phyloP scores from a whole-genome alignment of 2,888 invertebrate species.

The Lasioglossum morio region DNA sequence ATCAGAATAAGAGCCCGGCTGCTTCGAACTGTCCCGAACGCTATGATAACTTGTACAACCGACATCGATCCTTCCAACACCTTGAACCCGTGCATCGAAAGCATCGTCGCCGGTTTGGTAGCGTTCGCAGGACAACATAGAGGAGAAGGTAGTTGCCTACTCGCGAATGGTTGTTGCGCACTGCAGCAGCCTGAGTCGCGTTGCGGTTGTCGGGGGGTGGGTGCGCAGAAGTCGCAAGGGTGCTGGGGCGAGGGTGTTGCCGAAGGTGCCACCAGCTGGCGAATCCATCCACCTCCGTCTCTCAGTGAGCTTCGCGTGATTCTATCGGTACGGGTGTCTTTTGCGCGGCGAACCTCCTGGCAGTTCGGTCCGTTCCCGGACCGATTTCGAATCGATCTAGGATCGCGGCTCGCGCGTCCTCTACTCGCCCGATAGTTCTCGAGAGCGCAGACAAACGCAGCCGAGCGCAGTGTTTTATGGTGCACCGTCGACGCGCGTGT shows the following conservation, averaged over 20 bases:
- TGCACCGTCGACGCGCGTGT: slow-evolving; percentile 4
- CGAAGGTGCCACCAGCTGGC: slow-evolving; percentile 1
- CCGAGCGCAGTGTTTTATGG: background rate
- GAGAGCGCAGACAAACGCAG: background rate
- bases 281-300: slow-evolving; percentile 45
- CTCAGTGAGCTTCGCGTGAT: slow-evolving; percentile 53
- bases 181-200: slow-evolving; percentile 67
- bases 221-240: slow-evolving; percentile 6
- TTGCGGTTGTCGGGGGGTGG: slow-evolving; percentile 52
- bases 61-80: background rate
- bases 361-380: background rate
- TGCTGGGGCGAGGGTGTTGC: slow-evolving; percentile 48
- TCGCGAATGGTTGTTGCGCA: slow-evolving; percentile 69
- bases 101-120: background rate
- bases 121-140: background rate
- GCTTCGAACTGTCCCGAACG: background rate
- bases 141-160: background rate
- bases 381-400: slow-evolving; percentile 1
- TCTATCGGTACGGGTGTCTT: slow-evolving; percentile 21
- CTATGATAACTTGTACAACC: background rate
- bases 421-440: background rate
- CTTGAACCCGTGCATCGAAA: background rate
- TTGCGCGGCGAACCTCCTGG: background rate
- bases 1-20: background rate
- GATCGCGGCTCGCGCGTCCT: too few species aligned